Evolutionary conservation across 2,888 invertebrate species (phyloP).

Genomic region (Sesamia inferens): DNA sequence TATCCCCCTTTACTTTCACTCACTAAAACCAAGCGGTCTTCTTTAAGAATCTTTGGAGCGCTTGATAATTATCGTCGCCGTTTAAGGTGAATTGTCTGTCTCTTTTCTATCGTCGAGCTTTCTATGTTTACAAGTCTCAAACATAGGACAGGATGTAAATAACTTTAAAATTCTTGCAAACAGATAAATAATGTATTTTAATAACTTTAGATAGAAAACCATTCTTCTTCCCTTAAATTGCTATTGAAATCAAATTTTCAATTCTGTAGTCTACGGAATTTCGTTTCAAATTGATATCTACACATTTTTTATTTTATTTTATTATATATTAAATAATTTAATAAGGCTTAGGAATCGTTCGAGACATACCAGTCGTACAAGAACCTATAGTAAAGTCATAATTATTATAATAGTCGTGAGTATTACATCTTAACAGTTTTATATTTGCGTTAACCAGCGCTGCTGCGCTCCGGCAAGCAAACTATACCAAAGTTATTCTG

Average conservation of each 20-base stretch:
- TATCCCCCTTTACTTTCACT: neutral
- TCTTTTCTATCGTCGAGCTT: neutral
- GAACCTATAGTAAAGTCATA: neutral
- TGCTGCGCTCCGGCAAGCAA: neutral
- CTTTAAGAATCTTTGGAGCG: neutral
- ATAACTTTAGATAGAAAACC: neutral
- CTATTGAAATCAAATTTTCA: no score
- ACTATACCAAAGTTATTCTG: neutral
- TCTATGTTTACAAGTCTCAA: neutral
- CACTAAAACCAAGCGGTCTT: neutral
- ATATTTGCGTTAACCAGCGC: neutral
- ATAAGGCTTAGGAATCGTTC: neutral
- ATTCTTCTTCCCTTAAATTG: neutral
- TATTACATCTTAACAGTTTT: neutral
- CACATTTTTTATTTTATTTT: neutral
- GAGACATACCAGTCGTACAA: neutral
- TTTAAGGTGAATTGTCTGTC: neutral
- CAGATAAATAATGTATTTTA: neutral
- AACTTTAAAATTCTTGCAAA: neutral
- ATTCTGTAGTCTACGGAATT: no score
- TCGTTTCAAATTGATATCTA: neutral
- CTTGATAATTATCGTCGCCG: neutral
- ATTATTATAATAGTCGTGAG: neutral
- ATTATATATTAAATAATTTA: neutral
- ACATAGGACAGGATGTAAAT: neutral